Evolutionary conservation across 2,113 vertebrate species (phyloP).

Genomic region (Oxyruncus cristatus): DNA sequence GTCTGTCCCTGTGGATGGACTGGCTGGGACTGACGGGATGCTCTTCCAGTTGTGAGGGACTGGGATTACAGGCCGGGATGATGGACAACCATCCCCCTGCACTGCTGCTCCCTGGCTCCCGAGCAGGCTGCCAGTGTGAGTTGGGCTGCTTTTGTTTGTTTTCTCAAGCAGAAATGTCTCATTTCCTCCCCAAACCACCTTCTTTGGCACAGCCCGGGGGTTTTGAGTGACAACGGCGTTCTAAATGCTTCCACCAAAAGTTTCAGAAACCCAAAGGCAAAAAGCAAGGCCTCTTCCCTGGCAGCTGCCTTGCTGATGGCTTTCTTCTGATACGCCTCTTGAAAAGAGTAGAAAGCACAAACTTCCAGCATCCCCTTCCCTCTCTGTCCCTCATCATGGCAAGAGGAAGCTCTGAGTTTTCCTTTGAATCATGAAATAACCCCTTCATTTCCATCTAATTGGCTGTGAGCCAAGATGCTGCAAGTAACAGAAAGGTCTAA

Average conservation of each 20-base stretch:
- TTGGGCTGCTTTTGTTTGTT: background rate
- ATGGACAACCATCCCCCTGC: background rate
- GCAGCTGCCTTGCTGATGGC: fast-evolving
- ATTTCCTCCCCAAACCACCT: background rate
- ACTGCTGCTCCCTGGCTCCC: fast-evolving
- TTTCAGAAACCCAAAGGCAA: background rate
- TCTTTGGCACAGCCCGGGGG: background rate
- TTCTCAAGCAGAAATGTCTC: background rate
- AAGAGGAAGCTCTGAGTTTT: background rate
- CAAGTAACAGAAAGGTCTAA: background rate
- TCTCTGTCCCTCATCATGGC: background rate
- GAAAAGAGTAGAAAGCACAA: background rate
- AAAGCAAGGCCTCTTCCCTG: background rate
- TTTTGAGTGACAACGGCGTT: background rate
- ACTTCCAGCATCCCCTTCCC: fast-evolving
- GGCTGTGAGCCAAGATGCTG: fast-evolving
- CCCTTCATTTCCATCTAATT: background rate
- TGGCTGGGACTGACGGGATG: background rate
- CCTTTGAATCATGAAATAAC: background rate
- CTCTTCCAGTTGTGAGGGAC: background rate
- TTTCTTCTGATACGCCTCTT: background rate
- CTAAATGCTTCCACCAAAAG: background rate
- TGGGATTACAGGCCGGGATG: background rate
- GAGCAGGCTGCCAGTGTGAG: fast-evolving
- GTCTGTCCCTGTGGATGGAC: fast-evolving